These are phyloP conservation scores for Crotalus adamanteus DNA, from an alignment of 2,797 vertebrate genomes.

Conservation along the genomic window DNA sequence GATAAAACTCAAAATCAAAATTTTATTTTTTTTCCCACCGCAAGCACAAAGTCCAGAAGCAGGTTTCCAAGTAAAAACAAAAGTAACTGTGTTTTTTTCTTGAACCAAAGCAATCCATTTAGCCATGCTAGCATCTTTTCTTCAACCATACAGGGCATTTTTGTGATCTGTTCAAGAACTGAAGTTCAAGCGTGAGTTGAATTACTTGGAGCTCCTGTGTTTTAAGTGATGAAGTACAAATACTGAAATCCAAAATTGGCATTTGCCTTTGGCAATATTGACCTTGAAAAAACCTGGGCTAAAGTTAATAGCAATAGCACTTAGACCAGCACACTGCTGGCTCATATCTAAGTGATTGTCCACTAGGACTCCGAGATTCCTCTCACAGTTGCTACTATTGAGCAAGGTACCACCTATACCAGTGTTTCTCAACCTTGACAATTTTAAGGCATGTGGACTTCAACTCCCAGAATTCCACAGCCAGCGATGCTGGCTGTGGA, in stretches of 20 bases:
- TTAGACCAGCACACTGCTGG: no score
- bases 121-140: background rate
- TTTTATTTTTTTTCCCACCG: accelerated
- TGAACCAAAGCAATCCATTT: background rate
- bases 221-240: background rate
- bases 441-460: no score
- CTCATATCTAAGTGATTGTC: no score
- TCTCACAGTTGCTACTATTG: no score
- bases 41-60: background rate
- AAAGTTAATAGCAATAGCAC: background rate
- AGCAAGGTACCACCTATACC: no score
- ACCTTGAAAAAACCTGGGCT: background rate
- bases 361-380: no score
- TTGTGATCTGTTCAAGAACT: background rate
- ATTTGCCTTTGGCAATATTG: background rate
- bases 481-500: no score
- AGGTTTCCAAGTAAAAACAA: background rate
- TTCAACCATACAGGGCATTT: background rate
- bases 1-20: background rate
- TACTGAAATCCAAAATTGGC: background rate
- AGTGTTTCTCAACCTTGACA: no score
- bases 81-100: background rate
- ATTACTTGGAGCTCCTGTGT: background rate
- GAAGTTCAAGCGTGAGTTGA: background rate
- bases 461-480: no score